Percentiles rank a stretch among this genome's conserved stretches.
Evolutionary conservation across 2,113 vertebrate species (phyloP).

Genomic region (Tragulus kanchil): DNA sequence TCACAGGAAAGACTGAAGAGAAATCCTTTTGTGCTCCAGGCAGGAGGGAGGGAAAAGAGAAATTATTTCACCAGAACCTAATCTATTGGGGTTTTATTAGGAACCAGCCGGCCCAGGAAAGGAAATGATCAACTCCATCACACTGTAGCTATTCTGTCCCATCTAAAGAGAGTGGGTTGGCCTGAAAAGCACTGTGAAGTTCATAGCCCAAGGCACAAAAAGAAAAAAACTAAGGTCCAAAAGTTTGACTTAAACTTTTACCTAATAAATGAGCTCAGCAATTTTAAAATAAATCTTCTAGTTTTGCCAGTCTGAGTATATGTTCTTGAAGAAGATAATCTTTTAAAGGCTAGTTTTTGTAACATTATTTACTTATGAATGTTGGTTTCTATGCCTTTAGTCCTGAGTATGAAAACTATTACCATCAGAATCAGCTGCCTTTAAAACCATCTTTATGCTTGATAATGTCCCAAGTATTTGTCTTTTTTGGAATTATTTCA

Average conservation of each 20-base stretch:
- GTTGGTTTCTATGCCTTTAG: background rate
- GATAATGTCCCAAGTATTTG: background rate
- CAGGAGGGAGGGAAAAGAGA: background rate
- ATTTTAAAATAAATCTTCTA: background rate
- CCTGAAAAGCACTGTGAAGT: background rate
- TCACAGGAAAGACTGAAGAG: background rate
- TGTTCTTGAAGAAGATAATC: background rate
- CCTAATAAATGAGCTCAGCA: background rate
- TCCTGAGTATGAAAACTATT: background rate
- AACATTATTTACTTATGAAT: background rate
- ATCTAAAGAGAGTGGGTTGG: background rate
- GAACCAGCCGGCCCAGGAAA: background rate
- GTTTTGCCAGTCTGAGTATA: background rate
- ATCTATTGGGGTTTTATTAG: background rate
- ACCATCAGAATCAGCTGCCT: background rate
- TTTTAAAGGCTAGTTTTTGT: background rate
- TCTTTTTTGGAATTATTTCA: background rate
- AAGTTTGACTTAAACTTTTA: constrained; percentile 11
- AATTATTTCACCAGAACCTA: background rate
- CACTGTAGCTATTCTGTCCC: background rate
- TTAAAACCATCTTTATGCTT: background rate
- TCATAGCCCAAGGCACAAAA: background rate
- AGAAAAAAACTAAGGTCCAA: too few species aligned
- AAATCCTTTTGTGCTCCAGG: background rate
- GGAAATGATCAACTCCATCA: background rate